Evolutionary conservation across 1,140 invertebrate species (phyloP), one percentile per base, ranked within the genome.

Genomic region (Caenorhabditis inopinata): DNA sequence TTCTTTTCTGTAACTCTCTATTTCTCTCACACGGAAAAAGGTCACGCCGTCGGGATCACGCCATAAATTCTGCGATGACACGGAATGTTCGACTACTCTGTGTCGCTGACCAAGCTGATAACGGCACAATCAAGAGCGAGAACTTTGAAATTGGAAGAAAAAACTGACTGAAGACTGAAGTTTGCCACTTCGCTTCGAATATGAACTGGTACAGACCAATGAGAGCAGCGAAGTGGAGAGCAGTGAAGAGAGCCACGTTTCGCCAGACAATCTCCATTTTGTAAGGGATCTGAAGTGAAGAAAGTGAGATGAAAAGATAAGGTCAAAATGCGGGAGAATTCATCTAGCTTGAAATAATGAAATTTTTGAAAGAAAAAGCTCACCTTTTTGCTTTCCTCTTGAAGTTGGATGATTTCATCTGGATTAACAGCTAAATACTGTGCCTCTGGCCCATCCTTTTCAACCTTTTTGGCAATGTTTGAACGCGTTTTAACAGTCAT

Each of bases 181-280:
- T 87, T 58, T 78, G 76, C 89, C 93, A 91, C 90, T 93, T 93
- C 25, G 94, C 94, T 0, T 92, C 92, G 11, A 93, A 93, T 11
- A 96, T 88, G 83, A 92, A 91, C 0, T 96, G 91, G 85, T 93
- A 96, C 1, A 93, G 84, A 32, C 95, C 95, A 87, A 96, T 96
- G 1, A 97, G 18, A 2, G 94, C 93, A 25, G 92, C 93, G 16
- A 94, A 42, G 90, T 98, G 96, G 18, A 98, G 91, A 82, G 93
- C 92, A 12, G 90, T 86, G 88, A 97, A 96, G 0, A 95, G 89
- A 7, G 93, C 90, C 11, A 98, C 94, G 89, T 98, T 98, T 85
- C 93, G 92, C 96, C 96, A 98, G 0, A 97, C 95, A 32, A 96
- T 92, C 84, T 93, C 85, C 45, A 91, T 89, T 84, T 91, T 87